These are phyloP conservation scores for Spinus olivaceus DNA, from an alignment of 2,797 vertebrate species.

Conservation along the genomic window DNA sequence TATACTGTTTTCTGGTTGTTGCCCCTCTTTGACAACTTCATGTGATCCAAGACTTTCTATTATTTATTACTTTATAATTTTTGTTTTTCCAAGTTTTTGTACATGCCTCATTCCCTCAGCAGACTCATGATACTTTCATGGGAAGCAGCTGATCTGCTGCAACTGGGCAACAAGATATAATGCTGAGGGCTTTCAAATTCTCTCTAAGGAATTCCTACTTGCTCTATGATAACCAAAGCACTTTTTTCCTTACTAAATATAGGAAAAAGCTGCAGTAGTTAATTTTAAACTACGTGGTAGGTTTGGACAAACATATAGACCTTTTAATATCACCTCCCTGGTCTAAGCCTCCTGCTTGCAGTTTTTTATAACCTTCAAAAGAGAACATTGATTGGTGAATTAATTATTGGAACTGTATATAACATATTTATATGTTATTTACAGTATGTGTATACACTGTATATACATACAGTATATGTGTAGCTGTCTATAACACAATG, in stretches of 20 bases:
- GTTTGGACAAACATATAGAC: not conserved
- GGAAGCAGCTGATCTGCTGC: not conserved
- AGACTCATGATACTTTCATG: not conserved
- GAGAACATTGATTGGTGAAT: not conserved
- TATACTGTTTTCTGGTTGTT: not conserved
- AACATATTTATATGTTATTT: not conserved
- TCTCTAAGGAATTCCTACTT: not conserved
- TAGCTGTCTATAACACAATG: not conserved
- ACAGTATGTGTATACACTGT: not conserved
- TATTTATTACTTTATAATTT: not conserved
- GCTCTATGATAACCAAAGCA: not conserved
- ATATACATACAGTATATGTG: not conserved
- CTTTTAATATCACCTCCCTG: not conserved
- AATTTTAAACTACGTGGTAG: not conserved
- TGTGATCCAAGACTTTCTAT: not conserved
- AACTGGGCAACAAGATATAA: not conserved
- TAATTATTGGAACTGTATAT: not conserved
- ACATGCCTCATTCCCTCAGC: not conserved
- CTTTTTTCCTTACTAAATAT: not conserved
- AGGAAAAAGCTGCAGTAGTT: not conserved
- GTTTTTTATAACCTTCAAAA: conserved; percentile 18
- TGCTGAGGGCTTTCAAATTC: not conserved
- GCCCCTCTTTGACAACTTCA: not conserved
- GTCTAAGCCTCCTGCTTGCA: not conserved
- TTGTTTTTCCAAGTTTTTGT: not conserved